Base-by-base conservation (phyloP, 2,113 vertebrate species). In the Rhinolophus sinicus region DNA sequence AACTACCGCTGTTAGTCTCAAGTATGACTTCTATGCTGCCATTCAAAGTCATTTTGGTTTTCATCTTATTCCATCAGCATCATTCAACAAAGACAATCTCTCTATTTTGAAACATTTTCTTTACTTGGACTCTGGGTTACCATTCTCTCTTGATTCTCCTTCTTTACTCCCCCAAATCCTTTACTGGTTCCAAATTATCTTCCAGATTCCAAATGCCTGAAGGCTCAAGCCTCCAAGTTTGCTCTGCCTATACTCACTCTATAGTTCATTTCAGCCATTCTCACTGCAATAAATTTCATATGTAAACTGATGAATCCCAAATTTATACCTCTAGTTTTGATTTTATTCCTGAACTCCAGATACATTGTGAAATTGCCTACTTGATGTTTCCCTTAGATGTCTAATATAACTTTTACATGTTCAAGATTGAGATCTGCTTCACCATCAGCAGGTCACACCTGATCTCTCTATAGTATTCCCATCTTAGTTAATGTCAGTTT, bases 381-480 rank as follows among this genome's bases (percentile, higher is more conserved):
- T 33, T 47, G 54, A 28, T 50, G 72, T 58, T 52, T 54, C 28
- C 8, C 19, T 35, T 21, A 6, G 30, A 8, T 56, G 21, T 89
- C n/a, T 70, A 26, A 5, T 16, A 35, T n/a, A 24, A 15, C 8
- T n/a, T 44, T 86, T 38, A 8, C 6, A 5, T 54, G 16, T 60
- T 81, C 38, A 91, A 0, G 75, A 11, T 9, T 15, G 35, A 70
- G 21, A 10, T 19, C 26, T 56, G 6, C 15, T 26, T 83, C 26
- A n/a, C 24, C 24, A 7, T 35, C 14, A 6, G 19, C 35, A 73
- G 12, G 26, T 65, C 14, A 54, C 56, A 44, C 14, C 4, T 33
- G 8, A 3, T 62, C 6, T 1, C 11, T 11, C 5, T 62, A 1
- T 0, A 24, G 18, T 33, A 28, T 80, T 47, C 33, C 5, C 5